Evolutionary conservation across 2,113 vertebrate species (phyloP), one percentile per base, ranked within the genome.

Genomic region (Sisor rabdophorus): DNA sequence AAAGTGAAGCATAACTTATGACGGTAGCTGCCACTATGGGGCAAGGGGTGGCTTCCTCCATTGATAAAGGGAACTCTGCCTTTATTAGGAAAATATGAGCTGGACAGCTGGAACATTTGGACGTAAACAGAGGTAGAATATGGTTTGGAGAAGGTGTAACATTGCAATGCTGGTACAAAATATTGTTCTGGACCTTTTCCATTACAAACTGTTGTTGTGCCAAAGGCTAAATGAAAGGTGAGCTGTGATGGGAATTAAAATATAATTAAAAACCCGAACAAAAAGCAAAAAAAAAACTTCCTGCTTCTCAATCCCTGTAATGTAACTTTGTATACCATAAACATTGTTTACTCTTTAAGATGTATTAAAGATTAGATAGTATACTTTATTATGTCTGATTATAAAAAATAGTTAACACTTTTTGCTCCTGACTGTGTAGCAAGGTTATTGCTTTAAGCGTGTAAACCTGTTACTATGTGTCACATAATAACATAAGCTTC

Each of bases 31-130:
- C 55, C 73, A 65, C 75, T 40, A 71, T 60, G 79, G 82, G 75
- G 73, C 68, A 78, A 77, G 65, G 71, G 79, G 79, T 85, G 79
- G 71, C 77, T 84, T 83, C 82, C 85, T 82, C 50, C 32, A 58
- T 13, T 22, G 36, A 52, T 44, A 71, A 30, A 64, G 53, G 30
- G 53, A 78, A 78, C 70, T 68, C 59, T 73, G 24, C 64, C 52
- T 84, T 81, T 75, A 83, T 79, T 80, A 59, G 79, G 82, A 79
- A 85, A 81, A 85, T 71, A 58, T 83, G 78, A 83, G 70, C 11
- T n/a, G 53, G 44, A 58, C 56, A 22, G 61, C 30, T 50, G 50
- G 32, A 80, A 30, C 12, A 17, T 47, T 72, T 64, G 19, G 48
- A 50, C 32, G 40, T 70, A 79, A 75, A 75, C 55, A 47, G 50